Percentiles rank a stretch among this genome's conserved stretches.
These are phyloP conservation scores for Pherbina coryleti DNA, from an alignment of 2,888 invertebrate genomes.

Conservation along the genomic window DNA sequence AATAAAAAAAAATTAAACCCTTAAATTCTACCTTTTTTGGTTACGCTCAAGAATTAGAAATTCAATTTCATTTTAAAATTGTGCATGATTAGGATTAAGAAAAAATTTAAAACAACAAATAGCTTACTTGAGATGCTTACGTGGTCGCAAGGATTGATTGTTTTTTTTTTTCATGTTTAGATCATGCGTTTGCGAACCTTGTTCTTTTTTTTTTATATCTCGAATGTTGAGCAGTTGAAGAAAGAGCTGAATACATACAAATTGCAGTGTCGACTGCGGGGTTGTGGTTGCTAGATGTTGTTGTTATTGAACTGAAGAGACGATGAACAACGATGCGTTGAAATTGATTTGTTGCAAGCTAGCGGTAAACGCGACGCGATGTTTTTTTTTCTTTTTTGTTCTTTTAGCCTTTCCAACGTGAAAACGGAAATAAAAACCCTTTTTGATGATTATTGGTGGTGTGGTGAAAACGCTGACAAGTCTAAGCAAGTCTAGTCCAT, in stretches of 20 bases:
- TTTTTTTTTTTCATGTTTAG: background rate
- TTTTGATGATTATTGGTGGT: constrained; percentile 20
- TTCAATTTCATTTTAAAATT: constrained; percentile 4
- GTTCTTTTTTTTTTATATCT: background rate
- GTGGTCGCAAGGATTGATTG: constrained; percentile 11
- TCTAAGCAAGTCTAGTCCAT: background rate
- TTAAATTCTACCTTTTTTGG: constrained; percentile 9
- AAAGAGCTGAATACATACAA: constrained; percentile 15
- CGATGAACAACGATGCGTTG: constrained; percentile 11
- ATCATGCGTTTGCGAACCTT: constrained; percentile 12
- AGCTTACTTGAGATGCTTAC: constrained; percentile 32
- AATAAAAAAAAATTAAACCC: constrained; percentile 27
- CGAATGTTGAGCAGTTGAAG: constrained; percentile 15
- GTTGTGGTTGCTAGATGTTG: constrained; percentile 5
- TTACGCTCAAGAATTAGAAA: constrained; percentile 18
- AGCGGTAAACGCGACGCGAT: constrained; percentile 3
- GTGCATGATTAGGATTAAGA: constrained; percentile 20
- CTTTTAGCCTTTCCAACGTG: background rate
- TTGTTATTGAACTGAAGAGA: constrained; percentile 29
- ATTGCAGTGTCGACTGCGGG: constrained; percentile 35
- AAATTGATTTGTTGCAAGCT: background rate
- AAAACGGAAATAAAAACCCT: background rate
- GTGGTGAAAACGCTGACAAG: constrained; percentile 12
- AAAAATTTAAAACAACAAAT: constrained; percentile 28
- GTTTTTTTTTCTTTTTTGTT: background rate